Conservation (phyloP, 2,113 vertebrate species). For the Lepisosteus oculatus region DNA sequence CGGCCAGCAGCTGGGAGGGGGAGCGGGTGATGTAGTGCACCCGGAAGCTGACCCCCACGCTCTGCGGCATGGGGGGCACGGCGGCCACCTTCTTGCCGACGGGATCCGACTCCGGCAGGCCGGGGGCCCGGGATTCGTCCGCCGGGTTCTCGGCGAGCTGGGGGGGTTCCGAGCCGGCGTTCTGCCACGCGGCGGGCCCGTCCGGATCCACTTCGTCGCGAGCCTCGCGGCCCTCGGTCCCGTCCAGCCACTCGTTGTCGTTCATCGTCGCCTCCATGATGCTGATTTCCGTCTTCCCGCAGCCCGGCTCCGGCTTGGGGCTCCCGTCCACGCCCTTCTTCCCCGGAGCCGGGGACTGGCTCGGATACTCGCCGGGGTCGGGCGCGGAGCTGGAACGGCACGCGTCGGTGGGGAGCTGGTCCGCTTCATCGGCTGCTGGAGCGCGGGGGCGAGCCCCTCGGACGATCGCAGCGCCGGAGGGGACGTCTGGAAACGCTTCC, state of each 20-base stretch:
- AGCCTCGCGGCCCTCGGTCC: neutral
- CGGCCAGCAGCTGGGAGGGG: constrained; percentile 61
- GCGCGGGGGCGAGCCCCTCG: neutral
- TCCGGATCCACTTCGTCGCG: neutral
- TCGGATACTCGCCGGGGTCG: neutral
- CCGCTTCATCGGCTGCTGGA: neutral
- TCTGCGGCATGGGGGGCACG: constrained; percentile 67
- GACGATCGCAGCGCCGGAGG: no score
- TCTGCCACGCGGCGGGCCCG: neutral
- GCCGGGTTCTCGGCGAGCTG: neutral
- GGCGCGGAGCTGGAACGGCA: neutral
- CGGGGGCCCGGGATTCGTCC: constrained; percentile 15
- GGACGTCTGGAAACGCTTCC: neutral
- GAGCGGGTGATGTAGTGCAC: constrained; percentile 80
- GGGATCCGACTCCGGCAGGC: constrained; percentile 32
- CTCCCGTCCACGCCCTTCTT: neutral
- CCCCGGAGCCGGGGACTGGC: neutral
- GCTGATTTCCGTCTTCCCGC: constrained; percentile 47
- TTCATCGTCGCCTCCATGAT: constrained; percentile 54
- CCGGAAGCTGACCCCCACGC: constrained; percentile 71
- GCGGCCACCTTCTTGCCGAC: constrained; percentile 53
- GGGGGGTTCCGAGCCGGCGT: neutral
- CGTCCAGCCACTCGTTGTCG: constrained; percentile 12
- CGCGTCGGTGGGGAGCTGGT: neutral
- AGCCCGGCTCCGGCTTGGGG: constrained; percentile 31